Conservation (phyloP, 2,113 vertebrate species). For the Anthoscopus minutus region DNA sequence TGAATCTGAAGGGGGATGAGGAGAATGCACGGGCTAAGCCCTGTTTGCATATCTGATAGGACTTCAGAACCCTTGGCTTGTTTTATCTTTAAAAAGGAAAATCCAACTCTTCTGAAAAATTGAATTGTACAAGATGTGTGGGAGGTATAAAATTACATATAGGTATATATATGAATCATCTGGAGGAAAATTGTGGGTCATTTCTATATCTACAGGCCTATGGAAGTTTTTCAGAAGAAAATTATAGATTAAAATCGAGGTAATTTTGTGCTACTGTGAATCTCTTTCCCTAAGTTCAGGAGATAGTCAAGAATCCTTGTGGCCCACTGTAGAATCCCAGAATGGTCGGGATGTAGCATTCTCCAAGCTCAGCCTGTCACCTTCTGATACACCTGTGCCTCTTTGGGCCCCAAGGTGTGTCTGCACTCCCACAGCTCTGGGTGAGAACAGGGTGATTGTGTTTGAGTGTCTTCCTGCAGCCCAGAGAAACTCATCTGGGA, state of each 20-base stretch:
- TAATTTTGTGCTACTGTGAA: not conserved
- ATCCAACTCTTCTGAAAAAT: not conserved
- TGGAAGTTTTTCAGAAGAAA: not conserved
- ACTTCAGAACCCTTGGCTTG: not conserved
- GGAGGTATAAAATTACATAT: not conserved
- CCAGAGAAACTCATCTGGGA: not conserved
- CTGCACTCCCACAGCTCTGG: not conserved
- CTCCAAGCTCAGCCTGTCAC: not conserved
- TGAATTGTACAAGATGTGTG: not conserved
- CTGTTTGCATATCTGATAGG: not conserved
- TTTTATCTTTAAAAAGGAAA: not conserved
- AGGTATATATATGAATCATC: not conserved
- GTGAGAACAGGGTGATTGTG: not conserved
- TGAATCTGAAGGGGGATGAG: not conserved
- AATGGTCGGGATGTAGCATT: not conserved
- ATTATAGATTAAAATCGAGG: not conserved
- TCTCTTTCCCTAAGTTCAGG: not conserved
- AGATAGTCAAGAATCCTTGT: not conserved
- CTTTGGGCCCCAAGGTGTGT: too few species aligned
- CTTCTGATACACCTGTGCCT: fast-evolving
- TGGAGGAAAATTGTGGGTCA: not conserved
- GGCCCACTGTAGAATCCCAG: not conserved
- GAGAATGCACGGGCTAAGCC: not conserved
- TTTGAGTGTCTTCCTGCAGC: fast-evolving
- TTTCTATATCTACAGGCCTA: not conserved